These are phyloP conservation scores for Caenorhabditis macrosperma DNA, from an alignment of 2,888 invertebrate genomes.

Conservation along the genomic window DNA sequence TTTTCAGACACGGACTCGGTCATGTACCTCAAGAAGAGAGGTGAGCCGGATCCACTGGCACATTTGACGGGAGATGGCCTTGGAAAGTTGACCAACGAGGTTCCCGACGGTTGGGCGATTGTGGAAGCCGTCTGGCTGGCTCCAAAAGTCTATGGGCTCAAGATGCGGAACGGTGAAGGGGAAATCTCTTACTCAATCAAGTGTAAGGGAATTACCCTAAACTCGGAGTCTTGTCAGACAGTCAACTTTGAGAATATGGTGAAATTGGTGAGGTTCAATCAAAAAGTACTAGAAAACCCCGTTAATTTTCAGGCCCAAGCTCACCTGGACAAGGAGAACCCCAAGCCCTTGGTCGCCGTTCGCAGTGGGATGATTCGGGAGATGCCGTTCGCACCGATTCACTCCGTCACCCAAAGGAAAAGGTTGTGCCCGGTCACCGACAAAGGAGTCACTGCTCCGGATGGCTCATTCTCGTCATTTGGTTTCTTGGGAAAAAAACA, in stretches of 20 bases:
- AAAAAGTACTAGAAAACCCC: not conserved
- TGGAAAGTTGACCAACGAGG: not conserved
- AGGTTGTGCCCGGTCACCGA: too few relatives aligned
- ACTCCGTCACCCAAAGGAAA: too few relatives aligned
- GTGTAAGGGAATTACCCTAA: not conserved
- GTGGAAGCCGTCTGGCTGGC: slow-evolving; percentile 1
- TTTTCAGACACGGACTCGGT: slow-evolving; percentile 15
- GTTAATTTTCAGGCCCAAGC: too few relatives aligned
- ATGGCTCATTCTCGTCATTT: too few relatives aligned
- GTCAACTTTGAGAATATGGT: slow-evolving; percentile 3
- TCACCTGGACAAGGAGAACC: not conserved
- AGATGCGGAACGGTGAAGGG: not conserved
- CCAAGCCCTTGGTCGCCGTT: too few relatives aligned
- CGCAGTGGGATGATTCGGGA: too few relatives aligned
- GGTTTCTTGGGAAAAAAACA: not conserved
- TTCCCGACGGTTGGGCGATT: not conserved
- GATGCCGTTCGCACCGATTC: too few relatives aligned
- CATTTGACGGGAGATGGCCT: not conserved
- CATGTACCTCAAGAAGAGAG: not conserved
- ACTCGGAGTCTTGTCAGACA: not conserved
- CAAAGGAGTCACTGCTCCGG: not conserved
- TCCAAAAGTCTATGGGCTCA: not conserved
- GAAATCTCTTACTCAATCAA: not conserved
- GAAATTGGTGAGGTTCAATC: not conserved
- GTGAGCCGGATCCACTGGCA: not conserved